phyloP scores from a whole-genome alignment of 2,797 vertebrate species.

The Rousettus madagascariensis region DNA sequence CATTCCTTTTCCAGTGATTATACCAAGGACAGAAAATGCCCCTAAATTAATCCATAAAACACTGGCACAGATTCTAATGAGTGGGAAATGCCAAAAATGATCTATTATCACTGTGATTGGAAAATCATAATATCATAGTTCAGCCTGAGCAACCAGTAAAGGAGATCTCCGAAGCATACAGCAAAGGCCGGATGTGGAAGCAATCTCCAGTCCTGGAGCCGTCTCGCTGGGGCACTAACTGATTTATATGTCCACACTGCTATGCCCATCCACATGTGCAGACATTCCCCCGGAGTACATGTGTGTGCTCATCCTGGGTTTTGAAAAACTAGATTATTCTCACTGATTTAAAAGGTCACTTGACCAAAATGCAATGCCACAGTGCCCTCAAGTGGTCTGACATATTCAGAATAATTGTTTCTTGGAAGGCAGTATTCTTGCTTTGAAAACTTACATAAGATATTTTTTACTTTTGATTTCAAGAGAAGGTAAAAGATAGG shows the following conservation, averaged over 20 bases:
- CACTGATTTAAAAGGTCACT: slow-evolving; percentile 40
- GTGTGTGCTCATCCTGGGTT: slow-evolving; percentile 45
- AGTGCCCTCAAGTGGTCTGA: slow-evolving; percentile 84
- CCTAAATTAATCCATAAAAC: slow-evolving; percentile 87
- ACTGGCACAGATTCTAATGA: slow-evolving; percentile 85
- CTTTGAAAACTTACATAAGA: not conserved
- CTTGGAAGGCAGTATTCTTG: not conserved
- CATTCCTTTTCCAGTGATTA: slow-evolving; percentile 81
- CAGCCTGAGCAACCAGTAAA: slow-evolving; percentile 62
- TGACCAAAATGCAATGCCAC: slow-evolving; percentile 78
- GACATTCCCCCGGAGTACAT: slow-evolving; percentile 56
- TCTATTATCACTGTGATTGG: slow-evolving; percentile 80
- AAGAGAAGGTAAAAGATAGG: not conserved
- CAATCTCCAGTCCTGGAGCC: not conserved
- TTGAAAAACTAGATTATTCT: slow-evolving; percentile 51
- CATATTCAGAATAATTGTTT: slow-evolving; percentile 48
- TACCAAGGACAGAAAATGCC: slow-evolving; percentile 83
- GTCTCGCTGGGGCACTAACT: slow-evolving; percentile 30
- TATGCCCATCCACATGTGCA: slow-evolving; percentile 45
- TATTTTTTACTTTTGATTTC: not conserved
- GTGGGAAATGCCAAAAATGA: slow-evolving; percentile 84
- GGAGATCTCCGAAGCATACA: slow-evolving; percentile 47
- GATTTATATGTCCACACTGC: slow-evolving; percentile 55
- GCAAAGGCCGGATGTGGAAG: not conserved
- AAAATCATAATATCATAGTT: slow-evolving; percentile 74